Evolutionary conservation across 2,888 invertebrate genomes (phyloP), one percentile per base, ranked within the genome.

Genomic region (Sinelater perroti): DNA sequence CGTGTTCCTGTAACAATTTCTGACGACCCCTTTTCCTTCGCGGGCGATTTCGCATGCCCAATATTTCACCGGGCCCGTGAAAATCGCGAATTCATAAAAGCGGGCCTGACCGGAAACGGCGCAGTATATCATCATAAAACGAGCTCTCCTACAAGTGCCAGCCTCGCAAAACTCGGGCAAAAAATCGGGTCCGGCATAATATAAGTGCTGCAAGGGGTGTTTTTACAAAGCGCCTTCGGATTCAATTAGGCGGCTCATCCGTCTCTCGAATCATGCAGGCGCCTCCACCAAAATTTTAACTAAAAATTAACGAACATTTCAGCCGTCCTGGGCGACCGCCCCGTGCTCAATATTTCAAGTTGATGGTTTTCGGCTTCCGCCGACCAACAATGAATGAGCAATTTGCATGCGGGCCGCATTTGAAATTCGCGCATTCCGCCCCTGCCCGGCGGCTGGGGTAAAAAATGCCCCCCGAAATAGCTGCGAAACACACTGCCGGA

Each of bases 351-450:
- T n/a, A n/a, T n/a, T n/a, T n/a, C n/a, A n/a, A n/a, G n/a, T n/a
- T n/a, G n/a, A n/a, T n/a, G n/a, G n/a, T n/a, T n/a, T n/a, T n/a
- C n/a, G n/a, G n/a, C n/a, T n/a, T n/a, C n/a, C 7, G 8, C 10
- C 14, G 8, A 16, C 16, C 16, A 14, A 17, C 11, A 36, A 18
- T 36, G 17, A 33, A 40, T 40, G 40, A 40, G 40, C 40, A 40
- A 40, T 40, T 26, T 40, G 13, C 40, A 40, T 40, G 40, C 40
- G 40, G 7, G 11, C 24, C 40, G 18, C 45, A 53, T 35, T 44
- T 53, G 44, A 44, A 44, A 44, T 53, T 53, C 33, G 26, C 26
- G 24, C 44, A 53, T 53, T 53, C 53, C 53, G 36, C 44, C 45
- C 45, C 33, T 44, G 26, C 33, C 53, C 44, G 14, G 35, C 20